A percentile compares a stretch with the other conserved stretches of the same genome.
Evolutionary conservation across 1,140 invertebrate species (phyloP).

Genomic region (Ips nitidus): DNA sequence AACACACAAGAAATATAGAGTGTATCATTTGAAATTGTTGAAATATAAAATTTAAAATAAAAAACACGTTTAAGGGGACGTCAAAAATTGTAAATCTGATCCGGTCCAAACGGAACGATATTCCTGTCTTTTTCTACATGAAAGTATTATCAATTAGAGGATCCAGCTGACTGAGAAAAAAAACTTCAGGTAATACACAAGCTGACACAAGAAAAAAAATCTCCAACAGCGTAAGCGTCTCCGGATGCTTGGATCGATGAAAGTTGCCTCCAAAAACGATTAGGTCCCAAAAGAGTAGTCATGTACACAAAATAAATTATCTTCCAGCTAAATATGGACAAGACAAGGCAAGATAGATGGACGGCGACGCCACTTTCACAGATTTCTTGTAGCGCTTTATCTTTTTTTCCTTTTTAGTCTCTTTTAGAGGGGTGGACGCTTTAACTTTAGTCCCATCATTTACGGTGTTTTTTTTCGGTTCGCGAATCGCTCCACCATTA

Average conservation of each 20-base stretch:
- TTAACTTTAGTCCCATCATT: constrained; percentile 6
- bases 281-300: constrained; percentile 33
- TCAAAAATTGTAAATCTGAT: too few species aligned
- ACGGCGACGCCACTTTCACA: constrained; percentile 29
- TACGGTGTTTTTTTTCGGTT: background rate
- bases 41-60: too few species aligned
- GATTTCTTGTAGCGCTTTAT: constrained; percentile 19
- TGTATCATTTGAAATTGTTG: too few species aligned
- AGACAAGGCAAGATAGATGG: constrained; percentile 43
- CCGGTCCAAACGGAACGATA: too few species aligned
- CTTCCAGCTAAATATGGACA: constrained; percentile 41
- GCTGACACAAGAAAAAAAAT: too few species aligned
- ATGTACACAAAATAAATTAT: constrained; percentile 45
- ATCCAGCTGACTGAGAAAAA: too few species aligned
- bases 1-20: too few species aligned
- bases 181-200: too few species aligned
- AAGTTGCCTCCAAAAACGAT: constrained; percentile 23
- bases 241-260: constrained; percentile 5
- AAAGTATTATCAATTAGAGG: too few species aligned
- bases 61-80: too few species aligned
- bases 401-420: constrained; percentile 4
- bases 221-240: too few species aligned
- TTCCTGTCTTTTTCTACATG: too few species aligned
- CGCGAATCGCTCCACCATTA: background rate
- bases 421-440: background rate